phyloP scores from a whole-genome alignment of 2,888 invertebrate species.

The Calliopum simillimum region DNA sequence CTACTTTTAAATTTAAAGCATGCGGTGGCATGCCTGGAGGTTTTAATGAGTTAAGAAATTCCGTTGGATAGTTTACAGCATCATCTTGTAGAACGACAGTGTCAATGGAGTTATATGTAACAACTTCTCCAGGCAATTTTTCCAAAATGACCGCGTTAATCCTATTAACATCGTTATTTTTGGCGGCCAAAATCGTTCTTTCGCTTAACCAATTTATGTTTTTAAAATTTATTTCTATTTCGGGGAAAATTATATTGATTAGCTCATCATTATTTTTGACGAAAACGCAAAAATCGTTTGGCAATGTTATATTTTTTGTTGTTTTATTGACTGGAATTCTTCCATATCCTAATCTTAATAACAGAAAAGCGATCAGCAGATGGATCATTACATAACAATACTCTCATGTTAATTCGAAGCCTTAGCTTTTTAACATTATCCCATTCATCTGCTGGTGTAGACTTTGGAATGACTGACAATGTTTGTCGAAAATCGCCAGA shows the following conservation, averaged over 20 bases:
- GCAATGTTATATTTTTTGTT: constrained; percentile 46
- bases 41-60: constrained; percentile 46
- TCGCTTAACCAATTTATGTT: constrained; percentile 43
- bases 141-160: too few species aligned
- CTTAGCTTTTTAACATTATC: too few species aligned
- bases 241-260: constrained; percentile 30
- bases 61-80: constrained; percentile 44
- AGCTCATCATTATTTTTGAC: constrained; percentile 22
- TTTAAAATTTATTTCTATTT: constrained; percentile 37
- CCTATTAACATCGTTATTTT: constrained; percentile 39
- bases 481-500: constrained; percentile 39
- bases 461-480: constrained; percentile 33
- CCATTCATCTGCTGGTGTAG: constrained; percentile 48
- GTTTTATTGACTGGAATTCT: constrained; percentile 44
- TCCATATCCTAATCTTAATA: constrained; percentile 44
- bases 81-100: constrained; percentile 39
- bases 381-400: constrained; percentile 41
- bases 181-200: constrained; percentile 42
- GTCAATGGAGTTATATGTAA: constrained; percentile 41
- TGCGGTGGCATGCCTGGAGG: constrained; percentile 44
- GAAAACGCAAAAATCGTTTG: constrained; percentile 34
- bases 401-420: too few species aligned
- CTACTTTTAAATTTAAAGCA: constrained; percentile 41
- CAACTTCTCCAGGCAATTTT: constrained; percentile 32
- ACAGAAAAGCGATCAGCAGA: constrained; percentile 28